A percentile compares a stretch with the other conserved stretches of the same genome.
Conservation (phyloP, 2,797 vertebrate species). For the Anabacerthia variegaticeps region DNA sequence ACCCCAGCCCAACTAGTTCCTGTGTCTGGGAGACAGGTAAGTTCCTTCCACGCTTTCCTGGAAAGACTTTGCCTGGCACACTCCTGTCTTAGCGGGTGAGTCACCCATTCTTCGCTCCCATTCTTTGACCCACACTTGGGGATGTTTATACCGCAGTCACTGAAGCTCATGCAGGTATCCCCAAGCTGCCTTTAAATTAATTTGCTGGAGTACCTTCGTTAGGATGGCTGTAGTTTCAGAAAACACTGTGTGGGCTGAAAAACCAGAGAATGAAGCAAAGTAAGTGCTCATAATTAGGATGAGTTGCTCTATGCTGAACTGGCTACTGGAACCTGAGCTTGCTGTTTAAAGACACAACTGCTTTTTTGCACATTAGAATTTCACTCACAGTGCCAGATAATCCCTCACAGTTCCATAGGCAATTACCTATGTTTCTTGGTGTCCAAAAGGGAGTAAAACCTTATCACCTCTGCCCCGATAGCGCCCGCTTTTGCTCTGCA, state of each 20-base stretch:
- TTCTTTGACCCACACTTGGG: background rate
- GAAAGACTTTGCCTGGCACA: slow-evolving; percentile 49
- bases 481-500: background rate
- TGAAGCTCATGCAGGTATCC: slow-evolving; percentile 16
- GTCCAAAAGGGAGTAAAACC: slow-evolving; percentile 56
- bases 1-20: background rate
- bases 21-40: background rate
- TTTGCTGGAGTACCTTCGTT: background rate
- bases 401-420: slow-evolving; percentile 40
- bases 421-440: slow-evolving; percentile 33
- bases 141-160: background rate
- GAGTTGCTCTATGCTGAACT: background rate
- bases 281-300: slow-evolving; percentile 9
- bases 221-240: background rate
- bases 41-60: slow-evolving; percentile 30
- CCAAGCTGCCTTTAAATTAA: slow-evolving; percentile 47
- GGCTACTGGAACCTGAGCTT: background rate
- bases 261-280: slow-evolving; percentile 2
- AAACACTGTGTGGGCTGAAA: slow-evolving; percentile 19
- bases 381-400: slow-evolving; percentile 46
- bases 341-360: background rate
- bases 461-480: slow-evolving; percentile 50
- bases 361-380: slow-evolving; percentile 1
- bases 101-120: background rate
- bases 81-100: background rate